These are phyloP conservation scores for Oncopodura yosiiana DNA, from an alignment of 1,140 invertebrate genomes.

Conservation along the genomic window DNA sequence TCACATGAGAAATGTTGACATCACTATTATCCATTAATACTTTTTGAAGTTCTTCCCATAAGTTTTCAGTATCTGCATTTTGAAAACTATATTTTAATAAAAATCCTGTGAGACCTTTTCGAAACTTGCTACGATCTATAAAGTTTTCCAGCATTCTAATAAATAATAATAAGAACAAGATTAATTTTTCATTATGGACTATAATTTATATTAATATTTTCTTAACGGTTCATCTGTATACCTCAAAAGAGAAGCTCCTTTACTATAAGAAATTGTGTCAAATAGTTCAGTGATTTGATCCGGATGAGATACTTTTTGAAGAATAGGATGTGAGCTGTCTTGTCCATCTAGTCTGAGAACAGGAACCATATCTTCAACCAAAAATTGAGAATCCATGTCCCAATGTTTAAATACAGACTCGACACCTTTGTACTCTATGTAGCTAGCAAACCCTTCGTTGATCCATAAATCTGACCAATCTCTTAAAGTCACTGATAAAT, in stretches of 20 bases:
- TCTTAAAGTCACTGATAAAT: slow-evolving; percentile 66
- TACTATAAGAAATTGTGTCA: slow-evolving; percentile 83
- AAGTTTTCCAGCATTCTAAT: slow-evolving; percentile 84
- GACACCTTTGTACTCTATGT: slow-evolving; percentile 69
- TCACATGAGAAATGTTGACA: slow-evolving; percentile 56
- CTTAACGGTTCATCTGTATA: not conserved
- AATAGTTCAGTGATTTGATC: slow-evolving; percentile 87
- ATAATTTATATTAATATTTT: not conserved
- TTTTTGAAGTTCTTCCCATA: slow-evolving; percentile 55
- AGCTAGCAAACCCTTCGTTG: slow-evolving; percentile 80
- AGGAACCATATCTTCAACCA: slow-evolving; percentile 57
- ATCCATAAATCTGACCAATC: slow-evolving; percentile 93
- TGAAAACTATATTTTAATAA: slow-evolving; percentile 56
- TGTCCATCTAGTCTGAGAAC: slow-evolving; percentile 60
- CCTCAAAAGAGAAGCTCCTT: slow-evolving; percentile 48
- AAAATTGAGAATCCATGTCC: slow-evolving; percentile 72
- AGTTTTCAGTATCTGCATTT: slow-evolving; percentile 70
- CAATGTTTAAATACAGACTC: slow-evolving; percentile 63
- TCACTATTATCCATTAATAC: slow-evolving; percentile 35
- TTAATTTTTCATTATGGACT: not conserved
- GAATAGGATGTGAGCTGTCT: slow-evolving; percentile 75
- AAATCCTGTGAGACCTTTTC: slow-evolving; percentile 59
- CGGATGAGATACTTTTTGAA: slow-evolving; percentile 68
- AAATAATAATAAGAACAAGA: slow-evolving; percentile 40
- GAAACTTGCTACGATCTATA: slow-evolving; percentile 63